Evolutionary conservation across 2,113 vertebrate genomes (phyloP).

Genomic region (Ageneiosus marmoratus): DNA sequence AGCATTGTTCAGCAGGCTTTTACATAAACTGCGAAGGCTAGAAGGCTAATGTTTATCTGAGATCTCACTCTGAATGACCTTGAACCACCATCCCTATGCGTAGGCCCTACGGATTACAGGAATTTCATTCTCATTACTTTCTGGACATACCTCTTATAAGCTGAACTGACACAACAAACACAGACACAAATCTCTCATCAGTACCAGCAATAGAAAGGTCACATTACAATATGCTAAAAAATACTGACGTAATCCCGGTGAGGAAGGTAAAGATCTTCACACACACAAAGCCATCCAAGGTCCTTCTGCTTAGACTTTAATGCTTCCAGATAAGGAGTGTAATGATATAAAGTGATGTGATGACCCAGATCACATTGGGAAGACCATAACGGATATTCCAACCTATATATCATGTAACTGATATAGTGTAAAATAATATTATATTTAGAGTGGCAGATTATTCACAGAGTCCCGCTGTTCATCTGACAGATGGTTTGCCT

Average conservation of each 20-base stretch:
- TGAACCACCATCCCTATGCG: no score
- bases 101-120: no score
- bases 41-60: no score
- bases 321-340: not conserved
- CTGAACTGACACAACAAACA: conserved; percentile 20
- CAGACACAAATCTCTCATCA: conserved; percentile 22
- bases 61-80: no score
- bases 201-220: conserved; percentile 29
- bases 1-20: no score
- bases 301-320: not conserved
- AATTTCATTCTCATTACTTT: no score
- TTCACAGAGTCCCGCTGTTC: conserved; percentile 28
- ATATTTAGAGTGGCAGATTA: not conserved
- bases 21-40: no score
- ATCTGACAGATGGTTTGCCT: conserved; percentile 68
- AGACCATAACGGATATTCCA: not conserved
- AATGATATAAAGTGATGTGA: not conserved
- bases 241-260: not conserved
- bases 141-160: not conserved
- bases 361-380: not conserved
- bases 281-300: not conserved
- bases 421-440: not conserved
- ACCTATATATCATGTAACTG: not conserved
- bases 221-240: conserved; percentile 42
- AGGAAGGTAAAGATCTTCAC: not conserved